Base-by-base conservation (phyloP, 1,140 invertebrate species). In the Drosophila quadrilineata region DNA sequence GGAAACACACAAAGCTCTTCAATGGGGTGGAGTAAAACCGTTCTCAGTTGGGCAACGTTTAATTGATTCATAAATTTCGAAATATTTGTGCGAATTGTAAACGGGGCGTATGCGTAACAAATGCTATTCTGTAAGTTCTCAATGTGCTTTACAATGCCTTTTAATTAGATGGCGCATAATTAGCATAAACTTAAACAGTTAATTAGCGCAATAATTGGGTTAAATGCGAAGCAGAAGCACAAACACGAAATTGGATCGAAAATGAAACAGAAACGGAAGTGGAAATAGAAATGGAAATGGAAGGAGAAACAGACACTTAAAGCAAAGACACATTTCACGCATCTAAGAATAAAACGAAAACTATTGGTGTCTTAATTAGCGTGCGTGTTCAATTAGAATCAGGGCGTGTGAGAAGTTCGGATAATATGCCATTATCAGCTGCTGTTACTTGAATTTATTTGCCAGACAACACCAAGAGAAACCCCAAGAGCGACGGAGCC, bases 291-390 rank as follows among this genome's bases (percentile, higher is more conserved):
- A n/a, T 17, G 41, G 21, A 69, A 26, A 38, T 12, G 22, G 12
- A 38, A 6, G 28, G 16, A 14, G 31, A 6, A 22, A 33, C 29
- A 29, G 5, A 19, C 45, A 26, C 36, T 21, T 16, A 46, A 12
- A 46, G 14, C 28, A 16, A 6, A 41, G 26, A 17, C 14, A 31
- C 24, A 49, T n/a, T 22, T 46, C 36, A 52, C 33, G 43, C 50
- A 63, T 21, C 19, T 48, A 14, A 17, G 48, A 57, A 33, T 80
- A 53, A 63, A 71, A 50, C 72, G 68, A 62, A 76, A 77, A 74
- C 73, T 84, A 84, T 76, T 84, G 73, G 79, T 68, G 70, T 84
- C 77, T 85, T 84, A 84, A 84, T 84, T 84, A 84, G 77, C 79
- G 69, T 84, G 77, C 77, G 79, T 84, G 77, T 84, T 84, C 77